A percentile compares a stretch with the other conserved stretches of the same genome.
These are phyloP conservation scores for human DNA, from an alignment of 2,113 vertebrate genomes.

Conservation along the genomic window DNA sequence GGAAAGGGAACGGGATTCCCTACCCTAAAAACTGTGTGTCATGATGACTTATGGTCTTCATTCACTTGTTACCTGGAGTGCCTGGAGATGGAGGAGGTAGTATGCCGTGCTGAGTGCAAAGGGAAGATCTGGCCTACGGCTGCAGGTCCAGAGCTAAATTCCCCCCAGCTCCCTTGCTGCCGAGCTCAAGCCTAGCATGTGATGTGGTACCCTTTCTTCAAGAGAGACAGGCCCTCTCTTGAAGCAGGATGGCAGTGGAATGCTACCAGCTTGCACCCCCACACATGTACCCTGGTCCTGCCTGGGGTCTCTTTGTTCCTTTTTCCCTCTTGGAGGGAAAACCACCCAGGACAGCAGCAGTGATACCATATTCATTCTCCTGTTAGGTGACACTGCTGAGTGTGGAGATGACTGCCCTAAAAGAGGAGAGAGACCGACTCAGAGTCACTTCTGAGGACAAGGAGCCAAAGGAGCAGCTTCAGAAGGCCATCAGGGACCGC, in stretches of 20 bases:
- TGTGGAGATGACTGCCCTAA: conserved; percentile 92
- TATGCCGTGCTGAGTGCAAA: background rate
- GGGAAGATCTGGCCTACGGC: background rate
- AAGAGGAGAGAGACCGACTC: conserved; percentile 91
- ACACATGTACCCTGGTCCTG: background rate
- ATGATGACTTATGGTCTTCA: background rate
- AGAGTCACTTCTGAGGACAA: conserved; percentile 88
- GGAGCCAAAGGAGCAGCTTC: conserved; percentile 92
- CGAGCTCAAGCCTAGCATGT: background rate
- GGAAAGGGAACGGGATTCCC: background rate
- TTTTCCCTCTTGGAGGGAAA: background rate
- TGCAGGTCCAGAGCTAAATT: background rate
- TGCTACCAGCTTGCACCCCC: background rate
- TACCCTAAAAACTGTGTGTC: background rate
- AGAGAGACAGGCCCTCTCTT: no score
- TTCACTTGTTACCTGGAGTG: background rate
- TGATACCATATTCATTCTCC: background rate
- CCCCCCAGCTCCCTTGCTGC: no score
- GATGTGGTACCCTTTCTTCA: no score
- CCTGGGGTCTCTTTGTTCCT: no score
- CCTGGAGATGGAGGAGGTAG: background rate
- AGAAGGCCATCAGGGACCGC: conserved; percentile 96
- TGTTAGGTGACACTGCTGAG: conserved; percentile 93
- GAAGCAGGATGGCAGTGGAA: background rate
- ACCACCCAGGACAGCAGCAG: background rate